Evolutionary conservation across 1,140 invertebrate genomes (phyloP).

Genomic region (Drosophila leontia): DNA sequence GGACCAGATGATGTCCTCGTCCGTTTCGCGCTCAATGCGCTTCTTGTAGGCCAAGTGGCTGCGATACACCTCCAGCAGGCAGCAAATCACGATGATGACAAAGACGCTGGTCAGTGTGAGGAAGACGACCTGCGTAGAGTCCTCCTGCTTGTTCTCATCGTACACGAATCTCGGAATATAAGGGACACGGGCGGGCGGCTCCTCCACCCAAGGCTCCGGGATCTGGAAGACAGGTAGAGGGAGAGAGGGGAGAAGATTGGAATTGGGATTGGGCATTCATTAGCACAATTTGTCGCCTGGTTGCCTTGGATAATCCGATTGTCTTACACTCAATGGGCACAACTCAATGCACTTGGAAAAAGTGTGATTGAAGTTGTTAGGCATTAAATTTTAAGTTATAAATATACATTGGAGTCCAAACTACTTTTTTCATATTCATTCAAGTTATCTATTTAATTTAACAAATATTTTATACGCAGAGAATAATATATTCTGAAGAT

Average conservation of each 20-base stretch:
- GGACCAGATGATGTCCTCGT: conserved; percentile 88
- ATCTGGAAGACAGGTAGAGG: conserved; percentile 49
- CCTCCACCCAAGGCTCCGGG: conserved; percentile 92
- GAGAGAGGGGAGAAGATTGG: conserved; percentile 16
- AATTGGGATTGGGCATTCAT: conserved; percentile 51
- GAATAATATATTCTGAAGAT: not conserved
- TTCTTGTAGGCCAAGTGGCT: conserved; percentile 89
- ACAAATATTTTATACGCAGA: not conserved
- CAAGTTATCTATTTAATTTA: too few species aligned
- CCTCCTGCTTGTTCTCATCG: conserved; percentile 90
- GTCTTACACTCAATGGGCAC: not conserved
- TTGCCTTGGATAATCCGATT: conserved; percentile 30
- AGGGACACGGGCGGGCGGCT: conserved; percentile 90
- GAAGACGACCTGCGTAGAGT: conserved; percentile 91
- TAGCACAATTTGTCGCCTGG: conserved; percentile 65
- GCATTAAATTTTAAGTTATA: too few species aligned
- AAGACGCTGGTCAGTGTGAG: conserved; percentile 90
- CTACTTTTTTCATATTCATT: too few species aligned
- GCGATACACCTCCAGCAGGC: conserved; percentile 88
- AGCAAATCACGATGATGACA: conserved; percentile 88
- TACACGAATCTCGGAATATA: conserved; percentile 90
- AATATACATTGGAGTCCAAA: too few species aligned
- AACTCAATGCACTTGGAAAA: not conserved
- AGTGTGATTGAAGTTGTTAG: not conserved
- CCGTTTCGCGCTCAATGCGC: conserved; percentile 89